Evolutionary conservation across 2,888 invertebrate species (phyloP), one percentile per base, ranked within the genome.

Genomic region (Xestobium rufovillosum): DNA sequence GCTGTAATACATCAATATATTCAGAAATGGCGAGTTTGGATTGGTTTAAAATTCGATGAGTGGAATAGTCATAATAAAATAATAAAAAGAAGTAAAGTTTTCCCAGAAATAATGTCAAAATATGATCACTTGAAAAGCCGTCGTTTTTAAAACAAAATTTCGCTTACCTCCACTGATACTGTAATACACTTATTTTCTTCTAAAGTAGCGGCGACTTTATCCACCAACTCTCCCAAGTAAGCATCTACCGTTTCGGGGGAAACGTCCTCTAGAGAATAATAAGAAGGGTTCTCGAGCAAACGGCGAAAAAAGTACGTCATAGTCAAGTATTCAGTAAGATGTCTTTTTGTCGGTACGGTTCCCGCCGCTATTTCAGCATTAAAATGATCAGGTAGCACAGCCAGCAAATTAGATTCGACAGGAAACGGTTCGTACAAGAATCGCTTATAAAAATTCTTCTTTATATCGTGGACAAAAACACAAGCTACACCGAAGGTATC

Each of bases 371-470:
- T 78, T 66, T 98, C 98, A 0, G 98, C 98, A 66, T 98, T 98
- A 46, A 97, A 73, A 66, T 98, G 98, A 66, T 99, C 97, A 0
- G 96, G 83, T 35, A 99, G 61, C 0, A 94, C 96, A 37, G 80
- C 78, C 3, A 96, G 68, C 26, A 99, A 66, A 59, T 88, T 94
- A 1, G 97, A 97, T 65, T 98, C 98, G 0, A 99, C 97, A 0
- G 98, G 98, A 68, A 99, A 98, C 0, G 98, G 98, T 62, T 98
- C 96, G 65, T 98, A 97, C 0, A 99, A 69, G 70, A 98, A 99
- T 62, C 95, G 95, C 64, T 95, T 95, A 70, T 99, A 99, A 70
- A 97, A 99, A 61, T 89, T 89, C 67, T 99, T 98, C 68, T 97
- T 97, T 30, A 88, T 78, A 55, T 98, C 97, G 57, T 98, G 97